Conservation (phyloP, 2,888 invertebrate genomes). For the Hipparchia semele region DNA sequence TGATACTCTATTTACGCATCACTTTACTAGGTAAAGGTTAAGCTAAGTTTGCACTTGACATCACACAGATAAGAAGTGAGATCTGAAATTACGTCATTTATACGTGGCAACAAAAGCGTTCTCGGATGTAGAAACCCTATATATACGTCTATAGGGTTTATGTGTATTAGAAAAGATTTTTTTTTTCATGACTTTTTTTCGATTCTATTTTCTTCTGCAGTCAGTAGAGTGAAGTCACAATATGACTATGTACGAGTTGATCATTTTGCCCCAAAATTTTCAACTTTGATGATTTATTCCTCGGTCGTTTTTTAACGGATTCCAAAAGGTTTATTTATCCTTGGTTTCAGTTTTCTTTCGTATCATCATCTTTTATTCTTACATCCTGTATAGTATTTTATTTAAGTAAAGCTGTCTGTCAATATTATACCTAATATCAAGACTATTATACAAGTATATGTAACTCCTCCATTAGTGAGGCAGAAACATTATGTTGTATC, state of each 20-base stretch:
- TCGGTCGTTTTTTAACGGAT: too few relatives aligned
- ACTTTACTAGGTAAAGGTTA: not conserved
- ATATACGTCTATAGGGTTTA: not conserved
- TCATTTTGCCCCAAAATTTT: too few relatives aligned
- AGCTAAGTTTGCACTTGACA: conserved; percentile 5
- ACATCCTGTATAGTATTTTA: too few relatives aligned
- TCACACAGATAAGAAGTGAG: not conserved
- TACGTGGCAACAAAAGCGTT: not conserved
- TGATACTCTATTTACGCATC: not conserved
- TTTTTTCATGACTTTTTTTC: not conserved
- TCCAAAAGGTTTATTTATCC: too few relatives aligned
- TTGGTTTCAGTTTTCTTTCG: too few relatives aligned
- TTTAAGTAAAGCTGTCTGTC: too few relatives aligned
- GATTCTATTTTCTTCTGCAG: not conserved
- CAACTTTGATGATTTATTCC: too few relatives aligned
- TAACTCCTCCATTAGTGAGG: too few relatives aligned
- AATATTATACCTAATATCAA: not conserved
- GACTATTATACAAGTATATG: not conserved
- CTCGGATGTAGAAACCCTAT: not conserved
- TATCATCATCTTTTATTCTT: too few relatives aligned
- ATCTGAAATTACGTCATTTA: not conserved
- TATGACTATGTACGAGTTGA: too few relatives aligned
- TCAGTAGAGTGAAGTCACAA: not conserved
- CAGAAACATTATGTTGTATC: not conserved
- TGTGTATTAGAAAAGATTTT: not conserved